A percentile compares a stretch with the other conserved stretches of the same genome.
Conservation (phyloP, 2,113 vertebrate species). For the Pollimyrus isidori region DNA sequence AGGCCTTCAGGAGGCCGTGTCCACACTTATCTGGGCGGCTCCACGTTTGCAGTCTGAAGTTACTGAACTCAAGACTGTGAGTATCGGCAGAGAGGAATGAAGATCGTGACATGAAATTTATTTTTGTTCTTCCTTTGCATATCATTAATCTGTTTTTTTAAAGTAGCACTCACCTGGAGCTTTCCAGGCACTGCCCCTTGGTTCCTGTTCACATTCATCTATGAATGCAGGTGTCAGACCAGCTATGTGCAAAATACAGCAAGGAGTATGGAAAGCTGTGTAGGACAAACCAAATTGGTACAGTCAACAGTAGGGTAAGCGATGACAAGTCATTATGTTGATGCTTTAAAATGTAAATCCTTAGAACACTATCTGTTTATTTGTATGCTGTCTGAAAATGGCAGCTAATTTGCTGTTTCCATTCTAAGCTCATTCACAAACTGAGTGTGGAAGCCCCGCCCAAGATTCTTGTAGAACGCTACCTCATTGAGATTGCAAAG, state of each 20-base stretch:
- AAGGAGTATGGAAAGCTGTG: constrained; percentile 97
- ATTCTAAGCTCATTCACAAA: constrained; percentile 86
- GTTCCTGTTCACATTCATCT: neutral
- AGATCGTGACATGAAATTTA: neutral
- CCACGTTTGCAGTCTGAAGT: constrained; percentile 91
- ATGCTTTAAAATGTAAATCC: neutral
- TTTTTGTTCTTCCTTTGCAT: neutral
- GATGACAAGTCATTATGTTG: neutral
- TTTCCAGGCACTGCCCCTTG: neutral
- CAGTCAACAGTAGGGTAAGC: constrained; percentile 89
- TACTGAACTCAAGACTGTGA: constrained; percentile 83
- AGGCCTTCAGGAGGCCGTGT: constrained; percentile 89
- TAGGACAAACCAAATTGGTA: constrained; percentile 95
- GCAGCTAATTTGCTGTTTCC: neutral
- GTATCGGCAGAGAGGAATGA: constrained; percentile 39
- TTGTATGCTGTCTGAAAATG: neutral
- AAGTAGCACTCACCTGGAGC: neutral
- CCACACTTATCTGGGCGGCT: constrained; percentile 93
- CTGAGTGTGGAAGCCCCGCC: constrained; percentile 89
- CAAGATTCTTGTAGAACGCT: constrained; percentile 94
- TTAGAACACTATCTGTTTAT: neutral
- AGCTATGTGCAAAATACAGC: constrained; percentile 96
- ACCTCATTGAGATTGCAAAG: constrained; percentile 97
- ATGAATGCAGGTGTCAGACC: constrained; percentile 79
- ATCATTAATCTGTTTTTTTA: neutral